These are phyloP conservation scores for Parapristionchus giblindavisi DNA, from an alignment of 2,888 invertebrate species.

Conservation along the genomic window DNA sequence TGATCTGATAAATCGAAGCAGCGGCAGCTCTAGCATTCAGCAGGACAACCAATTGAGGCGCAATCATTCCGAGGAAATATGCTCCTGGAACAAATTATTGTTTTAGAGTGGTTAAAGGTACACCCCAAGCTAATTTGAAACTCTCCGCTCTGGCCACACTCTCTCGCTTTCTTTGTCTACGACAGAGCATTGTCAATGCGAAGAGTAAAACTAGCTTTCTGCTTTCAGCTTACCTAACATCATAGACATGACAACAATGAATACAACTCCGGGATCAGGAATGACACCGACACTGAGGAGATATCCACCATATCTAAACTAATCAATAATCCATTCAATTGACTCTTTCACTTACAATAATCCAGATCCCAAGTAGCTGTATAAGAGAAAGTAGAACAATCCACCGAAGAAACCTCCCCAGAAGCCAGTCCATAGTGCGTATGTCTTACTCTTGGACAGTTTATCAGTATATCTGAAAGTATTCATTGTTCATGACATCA, in stretches of 20 bases:
- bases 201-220: no score
- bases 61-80: slow-evolving; percentile 52
- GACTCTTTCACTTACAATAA: slow-evolving; percentile 45
- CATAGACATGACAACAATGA: slow-evolving; percentile 59
- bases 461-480: slow-evolving; percentile 45
- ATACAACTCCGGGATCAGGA: slow-evolving; percentile 56
- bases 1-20: slow-evolving; percentile 51
- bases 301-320: slow-evolving; percentile 54
- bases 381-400: slow-evolving; percentile 60
- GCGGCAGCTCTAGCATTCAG: slow-evolving; percentile 53
- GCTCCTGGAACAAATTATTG: slow-evolving; percentile 41
- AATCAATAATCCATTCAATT: background rate
- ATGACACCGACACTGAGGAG: slow-evolving; percentile 54
- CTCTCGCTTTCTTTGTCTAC: no score
- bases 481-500: background rate
- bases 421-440: slow-evolving; percentile 57
- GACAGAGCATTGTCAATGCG: no score
- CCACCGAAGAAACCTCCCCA: slow-evolving; percentile 61
- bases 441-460: slow-evolving; percentile 50
- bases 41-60: slow-evolving; percentile 54
- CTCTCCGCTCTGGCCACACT: no score
- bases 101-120: background rate
- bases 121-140: background rate
- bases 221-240: slow-evolving; percentile 41
- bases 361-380: slow-evolving; percentile 57